These are phyloP conservation scores for Drosophila niveifrons DNA, from an alignment of 2,888 invertebrate genomes.

Conservation along the genomic window DNA sequence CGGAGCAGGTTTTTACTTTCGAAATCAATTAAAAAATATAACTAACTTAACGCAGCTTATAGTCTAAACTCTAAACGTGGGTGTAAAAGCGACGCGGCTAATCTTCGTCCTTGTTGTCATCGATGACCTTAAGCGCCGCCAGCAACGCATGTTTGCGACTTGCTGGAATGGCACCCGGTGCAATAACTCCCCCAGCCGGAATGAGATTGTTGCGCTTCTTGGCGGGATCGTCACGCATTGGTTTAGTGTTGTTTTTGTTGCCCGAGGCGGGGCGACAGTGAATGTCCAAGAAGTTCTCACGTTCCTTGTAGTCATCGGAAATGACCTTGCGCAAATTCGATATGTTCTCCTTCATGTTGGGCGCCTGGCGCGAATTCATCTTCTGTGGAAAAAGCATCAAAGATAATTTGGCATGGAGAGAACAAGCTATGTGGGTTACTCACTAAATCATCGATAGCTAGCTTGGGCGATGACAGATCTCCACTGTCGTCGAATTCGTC, in stretches of 20 bases:
- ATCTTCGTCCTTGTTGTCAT: slow-evolving; percentile 83
- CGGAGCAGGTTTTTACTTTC: slow-evolving; percentile 33
- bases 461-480: slow-evolving; percentile 35
- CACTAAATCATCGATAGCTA: slow-evolving; percentile 21
- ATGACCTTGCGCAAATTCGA: slow-evolving; percentile 82
- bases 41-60: slow-evolving; percentile 70
- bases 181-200: slow-evolving; percentile 32
- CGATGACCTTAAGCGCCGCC: slow-evolving; percentile 88
- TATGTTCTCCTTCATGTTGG: slow-evolving; percentile 77
- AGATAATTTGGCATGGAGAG: not conserved
- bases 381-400: slow-evolving; percentile 31
- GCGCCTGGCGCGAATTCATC: slow-evolving; percentile 42
- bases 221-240: slow-evolving; percentile 57
- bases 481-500: slow-evolving; percentile 18
- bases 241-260: slow-evolving; percentile 54
- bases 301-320: slow-evolving; percentile 83
- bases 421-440: not conserved
- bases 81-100: slow-evolving; percentile 40
- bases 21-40: slow-evolving; percentile 63
- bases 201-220: slow-evolving; percentile 61
- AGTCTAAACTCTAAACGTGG: slow-evolving; percentile 41
- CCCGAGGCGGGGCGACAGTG: slow-evolving; percentile 82
- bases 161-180: slow-evolving; percentile 72
- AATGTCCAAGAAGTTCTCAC: slow-evolving; percentile 83
- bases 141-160: slow-evolving; percentile 87